Evolutionary conservation across 2,797 vertebrate genomes (phyloP), one percentile per base, ranked within the genome.

Genomic region (Mormyrus proboscirostris): DNA sequence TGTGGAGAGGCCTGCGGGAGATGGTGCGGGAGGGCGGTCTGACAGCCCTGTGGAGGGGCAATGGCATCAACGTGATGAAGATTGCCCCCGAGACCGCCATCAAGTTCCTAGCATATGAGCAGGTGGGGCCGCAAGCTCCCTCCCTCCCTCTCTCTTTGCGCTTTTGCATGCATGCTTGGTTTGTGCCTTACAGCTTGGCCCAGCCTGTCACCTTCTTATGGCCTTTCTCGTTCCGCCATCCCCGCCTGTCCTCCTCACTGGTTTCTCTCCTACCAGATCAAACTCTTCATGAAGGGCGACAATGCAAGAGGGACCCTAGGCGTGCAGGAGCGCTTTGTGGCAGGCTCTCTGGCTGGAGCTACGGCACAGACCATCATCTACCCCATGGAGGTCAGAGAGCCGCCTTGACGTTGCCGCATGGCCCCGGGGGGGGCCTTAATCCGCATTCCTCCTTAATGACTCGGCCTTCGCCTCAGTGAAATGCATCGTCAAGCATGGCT

Each of bases 351-450:
- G 94, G 98, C 98, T 82, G 98, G 98, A 93, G 98, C 97, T 88
- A 98, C 95, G 0, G 97, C 98, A 87, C 98, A 99, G 94, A 99
- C 98, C 1, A 94, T 95, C 89, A 98, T 99, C 93, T 99, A 99
- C 92, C 98, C 98, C 8, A 96, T 99, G 97, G 98, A 99, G 97
- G 98, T 98, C 95, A 94, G 94, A 92, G 10, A 22, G 14, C 29
- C 53, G 12, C 2, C 53, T 16, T 4, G 29, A 4, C 62, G n/a
- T 22, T 4, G 3, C 2, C 12, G 0, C 19, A 12, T 14, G 22
- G 41, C n/a, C 10, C 9, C 10, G 0, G 69, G 14, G 57, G 19
- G 65, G 29, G 4, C 29, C 4, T 73, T 1, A 73, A 14, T 38
- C 69, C 2, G 14, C 69, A 76, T 33, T 3, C 69, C 33, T 16